Base-by-base conservation (phyloP, 2,888 invertebrate species). In the Autographa pulchrina region DNA sequence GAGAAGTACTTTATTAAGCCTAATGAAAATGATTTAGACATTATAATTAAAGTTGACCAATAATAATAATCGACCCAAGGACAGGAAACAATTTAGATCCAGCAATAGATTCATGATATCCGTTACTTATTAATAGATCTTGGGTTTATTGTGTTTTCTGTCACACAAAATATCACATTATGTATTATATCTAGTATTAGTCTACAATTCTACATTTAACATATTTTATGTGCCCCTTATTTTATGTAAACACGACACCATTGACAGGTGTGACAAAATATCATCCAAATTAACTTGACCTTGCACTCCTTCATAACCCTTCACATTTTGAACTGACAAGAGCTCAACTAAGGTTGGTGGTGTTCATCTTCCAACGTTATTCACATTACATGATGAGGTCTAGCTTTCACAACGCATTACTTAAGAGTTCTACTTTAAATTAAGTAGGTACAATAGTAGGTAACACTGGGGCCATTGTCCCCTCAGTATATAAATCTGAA, bases 381-480 rank as follows among this genome's bases (percentile, higher is more conserved):
- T 77, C 78, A 83, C 80, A 81, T 81, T 78, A 79, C 77, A 65
- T 79, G 77, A 81, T 63, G 75, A 56, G 60, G 35, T 68, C 65
- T 77, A 75, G 72, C 82, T 88, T 86, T 83, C 81, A 74, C 82
- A 86, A 86, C 69, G 25, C 38, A 60, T 83, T 77, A 80, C 82
- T 83, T 85, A 84, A 86, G 76, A 68, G 84, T 81, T 80, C 84
- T 60, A 82, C 75, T 87, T 88, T 80, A 83, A 79, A 84, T 83
- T 81, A 76, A 77, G 75, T 71, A 74, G 71, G 68, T 69, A 75
- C 75, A 61, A 74, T 65, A 73, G 73, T n/a, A n/a, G n/a, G n/a
- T 65, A 43, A 65, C 64, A 62, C 63, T 60, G 64, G 65, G 72
- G 62, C 76, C 77, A 82, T 82, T 84, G 78, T 82, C 83, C 75